Conservation (phyloP, 2,888 invertebrate species). For the Drosophila kanekoi region DNA sequence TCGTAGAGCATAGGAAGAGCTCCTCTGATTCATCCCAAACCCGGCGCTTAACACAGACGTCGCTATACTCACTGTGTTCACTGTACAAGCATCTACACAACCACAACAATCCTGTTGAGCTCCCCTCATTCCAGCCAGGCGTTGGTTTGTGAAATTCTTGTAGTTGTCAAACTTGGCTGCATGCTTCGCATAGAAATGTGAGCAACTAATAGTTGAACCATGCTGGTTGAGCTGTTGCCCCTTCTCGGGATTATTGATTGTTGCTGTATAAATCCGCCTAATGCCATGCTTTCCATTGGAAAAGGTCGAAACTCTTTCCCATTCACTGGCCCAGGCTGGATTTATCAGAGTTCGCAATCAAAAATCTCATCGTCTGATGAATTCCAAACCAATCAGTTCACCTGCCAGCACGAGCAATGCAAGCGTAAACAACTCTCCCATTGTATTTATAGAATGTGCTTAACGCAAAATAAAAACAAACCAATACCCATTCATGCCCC, state of each 20-base stretch:
- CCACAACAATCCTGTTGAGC: too few species aligned
- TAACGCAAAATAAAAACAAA: constrained; percentile 5
- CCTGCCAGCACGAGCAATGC: constrained; percentile 12
- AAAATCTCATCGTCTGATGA: constrained; percentile 1
- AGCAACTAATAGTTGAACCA: constrained; percentile 34
- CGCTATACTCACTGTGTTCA: too few species aligned
- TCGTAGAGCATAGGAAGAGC: neutral
- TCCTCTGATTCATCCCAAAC: too few species aligned
- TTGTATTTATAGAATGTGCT: constrained; percentile 23
- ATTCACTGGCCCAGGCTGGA: neutral
- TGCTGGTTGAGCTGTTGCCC: neutral
- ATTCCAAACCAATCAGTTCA: constrained; percentile 24
- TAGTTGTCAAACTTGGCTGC: too few species aligned
- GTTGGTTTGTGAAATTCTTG: constrained; percentile 46
- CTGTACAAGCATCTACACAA: too few species aligned
- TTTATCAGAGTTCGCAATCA: constrained; percentile 21
- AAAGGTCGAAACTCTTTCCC: neutral
- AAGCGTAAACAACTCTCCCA: constrained; percentile 23
- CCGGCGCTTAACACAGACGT: too few species aligned
- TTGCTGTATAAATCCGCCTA: constrained; percentile 48
- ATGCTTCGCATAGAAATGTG: constrained; percentile 35
- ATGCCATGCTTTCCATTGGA: constrained; percentile 1
- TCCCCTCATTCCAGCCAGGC: constrained; percentile 84
- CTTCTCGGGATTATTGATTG: constrained; percentile 57
- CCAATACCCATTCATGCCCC: neutral